Evolutionary conservation across 2,113 vertebrate genomes (phyloP).

Genomic region (Sylvia atricapilla): DNA sequence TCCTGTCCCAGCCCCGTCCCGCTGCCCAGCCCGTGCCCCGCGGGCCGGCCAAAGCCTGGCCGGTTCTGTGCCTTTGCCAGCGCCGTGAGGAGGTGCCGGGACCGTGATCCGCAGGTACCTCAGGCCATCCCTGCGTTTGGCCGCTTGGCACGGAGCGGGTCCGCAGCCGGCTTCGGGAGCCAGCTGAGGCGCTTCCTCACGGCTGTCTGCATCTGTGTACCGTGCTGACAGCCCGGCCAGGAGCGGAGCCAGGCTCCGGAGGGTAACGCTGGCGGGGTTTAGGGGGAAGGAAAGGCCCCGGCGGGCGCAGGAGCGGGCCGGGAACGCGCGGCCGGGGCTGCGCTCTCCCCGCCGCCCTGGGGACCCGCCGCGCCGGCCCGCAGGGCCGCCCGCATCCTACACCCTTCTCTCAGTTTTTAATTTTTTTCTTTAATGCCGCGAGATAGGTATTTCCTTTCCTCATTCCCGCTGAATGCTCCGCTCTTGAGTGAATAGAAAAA

Average conservation of each 20-base stretch:
- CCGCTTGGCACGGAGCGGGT: neutral
- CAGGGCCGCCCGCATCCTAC: neutral
- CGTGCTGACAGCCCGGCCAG: neutral
- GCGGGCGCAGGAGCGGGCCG: neutral
- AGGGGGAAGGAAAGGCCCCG: neutral
- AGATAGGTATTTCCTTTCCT: neutral
- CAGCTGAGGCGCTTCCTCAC: neutral
- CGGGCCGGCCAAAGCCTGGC: neutral
- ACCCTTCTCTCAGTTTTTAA: too few relatives aligned
- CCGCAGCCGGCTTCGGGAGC: neutral
- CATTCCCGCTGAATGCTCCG: neutral
- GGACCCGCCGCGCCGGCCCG: neutral
- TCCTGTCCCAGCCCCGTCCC: neutral
- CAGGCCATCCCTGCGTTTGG: neutral
- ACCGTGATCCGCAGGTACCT: neutral
- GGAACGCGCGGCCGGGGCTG: neutral
- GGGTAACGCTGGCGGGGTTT: neutral
- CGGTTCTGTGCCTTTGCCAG: neutral
- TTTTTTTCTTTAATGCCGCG: neutral
- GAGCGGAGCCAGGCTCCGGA: neutral
- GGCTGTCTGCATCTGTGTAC: neutral
- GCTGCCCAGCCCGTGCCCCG: neutral
- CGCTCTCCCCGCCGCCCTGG: neutral
- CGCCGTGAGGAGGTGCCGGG: accelerated
- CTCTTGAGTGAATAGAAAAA: neutral